Conservation (phyloP, 2,888 invertebrate species). For the Rhogogaster chlorosoma region DNA sequence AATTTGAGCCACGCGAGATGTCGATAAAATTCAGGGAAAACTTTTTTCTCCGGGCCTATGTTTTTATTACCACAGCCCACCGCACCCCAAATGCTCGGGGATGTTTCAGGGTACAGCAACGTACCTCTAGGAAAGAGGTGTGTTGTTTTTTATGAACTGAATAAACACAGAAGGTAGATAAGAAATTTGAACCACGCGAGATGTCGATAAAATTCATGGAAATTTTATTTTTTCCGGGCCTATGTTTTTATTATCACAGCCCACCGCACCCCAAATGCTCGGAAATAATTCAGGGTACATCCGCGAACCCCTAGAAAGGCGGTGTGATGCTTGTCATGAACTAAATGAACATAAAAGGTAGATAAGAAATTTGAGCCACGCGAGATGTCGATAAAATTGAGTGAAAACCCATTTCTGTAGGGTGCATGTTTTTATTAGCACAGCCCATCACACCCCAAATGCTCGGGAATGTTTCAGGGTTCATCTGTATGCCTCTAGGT, state of each 20-base stretch:
- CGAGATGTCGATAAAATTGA: not conserved
- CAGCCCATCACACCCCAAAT: not conserved
- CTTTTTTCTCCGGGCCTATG: no score
- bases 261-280: not conserved
- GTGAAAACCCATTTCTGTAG: not conserved
- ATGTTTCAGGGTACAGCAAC: no score
- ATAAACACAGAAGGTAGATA: not conserved
- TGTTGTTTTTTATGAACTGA: no score
- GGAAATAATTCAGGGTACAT: not conserved
- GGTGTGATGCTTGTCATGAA: no score
- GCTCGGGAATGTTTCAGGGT: not conserved
- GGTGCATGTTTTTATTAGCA: not conserved
- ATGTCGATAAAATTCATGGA: not conserved
- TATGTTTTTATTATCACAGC: not conserved
- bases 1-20: no score
- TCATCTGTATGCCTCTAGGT: not conserved
- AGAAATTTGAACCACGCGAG: not conserved
- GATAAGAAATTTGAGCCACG: not conserved
- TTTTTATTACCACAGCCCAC: no score
- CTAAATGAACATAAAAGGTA: no score
- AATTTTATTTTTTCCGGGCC: not conserved
- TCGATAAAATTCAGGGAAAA: no score
- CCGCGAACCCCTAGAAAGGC: not conserved
- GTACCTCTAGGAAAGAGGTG: no score
- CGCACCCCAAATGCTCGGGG: no score